These are phyloP conservation scores for Tuta absoluta DNA, from an alignment of 2,888 invertebrate genomes.

Conservation along the genomic window DNA sequence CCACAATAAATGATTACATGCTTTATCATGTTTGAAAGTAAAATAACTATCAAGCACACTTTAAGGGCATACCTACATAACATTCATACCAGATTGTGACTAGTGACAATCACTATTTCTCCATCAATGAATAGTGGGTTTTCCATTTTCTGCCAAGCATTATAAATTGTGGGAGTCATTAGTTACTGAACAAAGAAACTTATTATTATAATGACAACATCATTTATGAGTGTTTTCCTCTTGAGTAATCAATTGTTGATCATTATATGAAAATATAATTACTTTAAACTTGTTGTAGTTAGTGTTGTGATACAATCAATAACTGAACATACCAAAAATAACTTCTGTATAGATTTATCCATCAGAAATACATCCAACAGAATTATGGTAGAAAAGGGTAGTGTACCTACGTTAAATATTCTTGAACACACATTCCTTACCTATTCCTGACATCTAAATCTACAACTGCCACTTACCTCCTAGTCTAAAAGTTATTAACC, in stretches of 20 bases:
- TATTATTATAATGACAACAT: background rate
- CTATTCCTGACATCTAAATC: too few relatives aligned
- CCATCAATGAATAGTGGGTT: background rate
- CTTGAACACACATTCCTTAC: too few relatives aligned
- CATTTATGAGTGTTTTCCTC: background rate
- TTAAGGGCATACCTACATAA: conserved; percentile 1
- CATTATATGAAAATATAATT: background rate
- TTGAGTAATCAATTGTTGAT: conserved; percentile 1
- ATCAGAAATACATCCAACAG: too few relatives aligned
- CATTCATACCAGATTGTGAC: conserved; percentile 7
- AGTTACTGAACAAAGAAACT: background rate
- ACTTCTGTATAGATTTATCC: too few relatives aligned
- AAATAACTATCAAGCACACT: background rate
- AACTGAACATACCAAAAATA: too few relatives aligned
- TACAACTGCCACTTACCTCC: too few relatives aligned
- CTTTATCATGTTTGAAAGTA: conserved; percentile 8
- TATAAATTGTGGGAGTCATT: background rate
- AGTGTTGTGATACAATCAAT: too few relatives aligned
- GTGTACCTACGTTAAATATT: too few relatives aligned
- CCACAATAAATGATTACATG: background rate
- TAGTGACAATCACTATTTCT: background rate
- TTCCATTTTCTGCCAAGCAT: background rate
- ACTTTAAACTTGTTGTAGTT: too few relatives aligned
- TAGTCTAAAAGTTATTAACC: too few relatives aligned
- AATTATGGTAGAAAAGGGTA: too few relatives aligned